A percentile compares a stretch with the other conserved stretches of the same genome.
Conservation (phyloP, 2,888 invertebrate species). For the Thymelicus lineola region DNA sequence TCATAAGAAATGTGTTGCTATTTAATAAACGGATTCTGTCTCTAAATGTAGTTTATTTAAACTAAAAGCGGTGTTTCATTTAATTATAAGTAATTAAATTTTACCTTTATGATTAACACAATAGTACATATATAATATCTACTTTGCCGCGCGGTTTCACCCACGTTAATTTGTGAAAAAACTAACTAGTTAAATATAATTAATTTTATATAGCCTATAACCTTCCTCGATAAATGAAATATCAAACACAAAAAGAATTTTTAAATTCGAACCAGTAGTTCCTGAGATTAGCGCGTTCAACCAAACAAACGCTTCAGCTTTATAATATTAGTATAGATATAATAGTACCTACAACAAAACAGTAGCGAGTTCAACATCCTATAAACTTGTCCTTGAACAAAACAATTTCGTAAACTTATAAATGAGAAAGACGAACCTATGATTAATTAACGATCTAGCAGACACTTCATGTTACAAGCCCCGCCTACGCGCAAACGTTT, state of each 20-base stretch:
- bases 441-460: slow-evolving; percentile 41
- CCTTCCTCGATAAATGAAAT: too few relatives aligned
- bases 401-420: slow-evolving; percentile 35
- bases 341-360: slow-evolving; percentile 9
- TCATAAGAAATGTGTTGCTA: neutral
- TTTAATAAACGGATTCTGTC: neutral
- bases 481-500: slow-evolving; percentile 41
- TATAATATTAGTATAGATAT: too few relatives aligned
- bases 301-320: too few relatives aligned
- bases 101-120: neutral
- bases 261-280: too few relatives aligned
- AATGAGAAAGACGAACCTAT: slow-evolving; percentile 36
- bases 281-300: too few relatives aligned
- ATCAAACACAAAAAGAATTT: too few relatives aligned
- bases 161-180: too few relatives aligned
- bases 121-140: too few relatives aligned
- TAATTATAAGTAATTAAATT: neutral
- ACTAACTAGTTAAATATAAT: too few relatives aligned
- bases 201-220: too few relatives aligned
- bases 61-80: neutral
- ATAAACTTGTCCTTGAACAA: slow-evolving; percentile 33
- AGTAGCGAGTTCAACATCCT: slow-evolving; percentile 30
- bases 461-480: slow-evolving; percentile 41
- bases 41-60: too few relatives aligned
- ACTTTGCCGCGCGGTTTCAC: too few relatives aligned